Evolutionary conservation across 2,113 vertebrate genomes (phyloP), one percentile per base, ranked within the genome.

Genomic region (Cisticola juncidis): DNA sequence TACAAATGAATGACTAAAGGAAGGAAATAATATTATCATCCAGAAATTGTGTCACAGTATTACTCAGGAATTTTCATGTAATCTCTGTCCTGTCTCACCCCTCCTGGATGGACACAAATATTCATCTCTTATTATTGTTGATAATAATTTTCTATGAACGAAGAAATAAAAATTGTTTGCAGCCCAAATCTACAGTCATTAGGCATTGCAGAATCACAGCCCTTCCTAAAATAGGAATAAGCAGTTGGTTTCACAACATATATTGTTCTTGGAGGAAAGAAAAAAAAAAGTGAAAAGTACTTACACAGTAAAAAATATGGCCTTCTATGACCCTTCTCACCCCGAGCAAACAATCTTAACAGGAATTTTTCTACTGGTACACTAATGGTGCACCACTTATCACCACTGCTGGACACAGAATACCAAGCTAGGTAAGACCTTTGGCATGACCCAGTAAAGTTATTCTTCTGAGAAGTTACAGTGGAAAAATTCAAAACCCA

Each of bases 361-460:
- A 92, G 72, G 56, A 84, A 21, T 94, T 95, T 92, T 92, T 94
- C 51, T 84, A 45, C 81, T 45, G 38, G 33, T 66, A 54, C 69
- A 91, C 77, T 91, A 92, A 95, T 92, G 69, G 72, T 86, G 44
- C 68, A 70, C 66, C 77, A 70, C 86, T 94, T 95, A 92, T 62
- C 77, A 74, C 77, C 56, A 47, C 69, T 91, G 72, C 47, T 78
- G 26, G 61, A 92, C 72, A 88, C 19, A 81, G 71, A 94, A 78
- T 50, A 92, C 40, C 3, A 25, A 88, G 72, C 29, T 82, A 56
- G 62, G 36, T 65, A 80, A 65, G 83, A 95, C 89, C 89, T 96
- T 94, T 92, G 83, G 35, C 89, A 51, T 96, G 89, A 96, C 64
- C 56, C 15, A 62, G 24, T 42, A 26, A 20, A 73, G 76, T 78